These are phyloP conservation scores for Calypte anna DNA, from an alignment of 2,113 vertebrate genomes.

Conservation along the genomic window DNA sequence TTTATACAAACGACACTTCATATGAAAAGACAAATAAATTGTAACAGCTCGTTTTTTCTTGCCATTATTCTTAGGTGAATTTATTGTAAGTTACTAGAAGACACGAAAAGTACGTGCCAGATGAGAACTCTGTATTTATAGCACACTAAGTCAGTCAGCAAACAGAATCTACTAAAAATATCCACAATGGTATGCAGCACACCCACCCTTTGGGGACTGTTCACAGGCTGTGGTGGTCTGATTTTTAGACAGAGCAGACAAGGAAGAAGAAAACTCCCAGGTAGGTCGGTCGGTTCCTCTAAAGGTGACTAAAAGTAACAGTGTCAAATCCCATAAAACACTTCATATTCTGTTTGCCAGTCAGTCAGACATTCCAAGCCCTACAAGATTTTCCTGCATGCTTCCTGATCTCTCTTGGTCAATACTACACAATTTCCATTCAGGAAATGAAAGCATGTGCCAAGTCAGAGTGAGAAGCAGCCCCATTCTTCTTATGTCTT, in stretches of 20 bases:
- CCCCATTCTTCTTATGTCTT: background rate
- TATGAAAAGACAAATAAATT: constrained; percentile 4
- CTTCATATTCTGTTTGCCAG: background rate
- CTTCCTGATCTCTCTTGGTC: background rate
- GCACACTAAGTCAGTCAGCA: constrained; percentile 57
- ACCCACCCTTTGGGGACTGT: constrained; percentile 33
- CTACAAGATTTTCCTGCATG: fast-evolving
- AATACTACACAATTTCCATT: background rate
- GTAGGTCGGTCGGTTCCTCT: background rate
- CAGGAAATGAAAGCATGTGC: background rate
- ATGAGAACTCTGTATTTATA: constrained; percentile 64
- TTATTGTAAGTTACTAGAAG: constrained; percentile 43
- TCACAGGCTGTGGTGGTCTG: constrained; percentile 40
- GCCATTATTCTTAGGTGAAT: constrained; percentile 6
- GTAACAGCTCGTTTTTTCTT: background rate
- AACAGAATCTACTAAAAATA: constrained; percentile 67
- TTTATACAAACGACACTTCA: background rate
- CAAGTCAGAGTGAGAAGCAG: background rate
- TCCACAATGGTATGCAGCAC: constrained; percentile 50
- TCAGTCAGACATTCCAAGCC: background rate
- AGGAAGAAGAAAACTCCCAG: background rate
- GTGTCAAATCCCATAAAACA: background rate
- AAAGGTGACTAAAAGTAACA: background rate
- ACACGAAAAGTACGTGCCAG: constrained; percentile 40
- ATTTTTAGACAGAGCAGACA: background rate